Evolutionary conservation across 2,113 vertebrate genomes (phyloP).

Genomic region (Rana temporaria): DNA sequence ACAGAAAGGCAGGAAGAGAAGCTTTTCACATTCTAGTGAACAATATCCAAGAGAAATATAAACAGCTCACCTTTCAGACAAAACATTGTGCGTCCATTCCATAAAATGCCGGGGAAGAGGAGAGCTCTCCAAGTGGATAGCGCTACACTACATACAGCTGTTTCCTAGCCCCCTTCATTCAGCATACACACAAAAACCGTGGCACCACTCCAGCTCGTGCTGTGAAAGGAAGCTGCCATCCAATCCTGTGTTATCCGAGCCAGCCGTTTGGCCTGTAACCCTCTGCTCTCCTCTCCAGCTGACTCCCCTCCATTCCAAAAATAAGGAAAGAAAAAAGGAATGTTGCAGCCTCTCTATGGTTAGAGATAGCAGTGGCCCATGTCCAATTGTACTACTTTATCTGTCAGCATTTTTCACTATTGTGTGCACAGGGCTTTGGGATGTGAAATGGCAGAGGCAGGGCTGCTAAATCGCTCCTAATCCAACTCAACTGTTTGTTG

Average conservation of each 20-base stretch:
- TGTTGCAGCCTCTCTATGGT: neutral
- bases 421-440: constrained; percentile 41
- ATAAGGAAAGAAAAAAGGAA: constrained; percentile 1
- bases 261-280: constrained; percentile 59
- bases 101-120: constrained; percentile 48
- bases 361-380: constrained; percentile 26
- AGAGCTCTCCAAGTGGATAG: neutral
- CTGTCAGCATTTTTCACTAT: constrained; percentile 62
- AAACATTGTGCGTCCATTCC: constrained; percentile 71
- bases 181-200: constrained; percentile 43
- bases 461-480: constrained; percentile 60
- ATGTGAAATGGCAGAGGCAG: constrained; percentile 53
- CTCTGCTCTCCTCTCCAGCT: constrained; percentile 33
- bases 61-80: constrained; percentile 80
- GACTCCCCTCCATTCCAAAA: constrained; percentile 54
- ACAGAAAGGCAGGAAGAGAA: constrained; percentile 29
- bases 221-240: constrained; percentile 67
- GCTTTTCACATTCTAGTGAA: neutral
- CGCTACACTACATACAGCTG: constrained; percentile 62
- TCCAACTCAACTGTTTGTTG: constrained; percentile 51
- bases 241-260: constrained; percentile 67
- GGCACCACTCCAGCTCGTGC: constrained; percentile 64
- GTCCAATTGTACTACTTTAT: constrained; percentile 48
- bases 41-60: constrained; percentile 8
- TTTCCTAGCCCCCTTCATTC: constrained; percentile 60